Evolutionary conservation across 1,140 invertebrate genomes (phyloP).

Genomic region (Calosoma granatense): DNA sequence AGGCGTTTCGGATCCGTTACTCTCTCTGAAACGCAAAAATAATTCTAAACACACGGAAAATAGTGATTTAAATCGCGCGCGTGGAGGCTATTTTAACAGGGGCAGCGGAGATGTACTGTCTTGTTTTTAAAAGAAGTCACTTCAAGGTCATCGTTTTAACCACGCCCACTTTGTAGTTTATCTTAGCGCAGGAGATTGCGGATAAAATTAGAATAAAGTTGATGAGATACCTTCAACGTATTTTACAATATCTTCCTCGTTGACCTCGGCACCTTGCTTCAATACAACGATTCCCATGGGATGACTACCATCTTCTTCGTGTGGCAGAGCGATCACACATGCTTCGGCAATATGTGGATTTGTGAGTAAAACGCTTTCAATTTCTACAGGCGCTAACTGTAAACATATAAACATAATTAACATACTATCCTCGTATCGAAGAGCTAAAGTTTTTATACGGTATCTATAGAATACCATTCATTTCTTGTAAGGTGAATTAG

Average conservation of each 20-base stretch:
- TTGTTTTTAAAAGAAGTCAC: too few species aligned
- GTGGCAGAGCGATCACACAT: conserved; percentile 53
- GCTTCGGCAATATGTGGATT: conserved; percentile 51
- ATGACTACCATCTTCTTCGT: conserved; percentile 46
- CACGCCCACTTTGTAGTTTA: too few species aligned
- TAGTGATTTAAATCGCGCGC: background rate
- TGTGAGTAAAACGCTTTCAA: conserved; percentile 51
- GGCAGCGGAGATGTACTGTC: too few species aligned
- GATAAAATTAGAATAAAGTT: too few species aligned
- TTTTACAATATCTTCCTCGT: conserved; percentile 33
- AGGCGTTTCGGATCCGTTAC: background rate
- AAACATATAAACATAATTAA: conserved; percentile 5
- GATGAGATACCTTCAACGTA: conserved; percentile 34
- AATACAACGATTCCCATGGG: conserved; percentile 51
- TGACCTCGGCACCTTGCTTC: conserved; percentile 27
- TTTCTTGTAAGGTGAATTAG: background rate
- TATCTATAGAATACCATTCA: background rate
- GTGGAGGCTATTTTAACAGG: too few species aligned
- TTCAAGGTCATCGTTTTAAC: too few species aligned
- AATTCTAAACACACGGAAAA: background rate
- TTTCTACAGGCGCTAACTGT: conserved; percentile 36
- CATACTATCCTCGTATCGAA: background rate
- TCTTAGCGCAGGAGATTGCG: too few species aligned
- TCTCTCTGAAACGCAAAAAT: background rate
- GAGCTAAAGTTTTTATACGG: background rate